Base-by-base conservation (phyloP, 2,797 vertebrate species). In the Aratinga solstitialis region DNA sequence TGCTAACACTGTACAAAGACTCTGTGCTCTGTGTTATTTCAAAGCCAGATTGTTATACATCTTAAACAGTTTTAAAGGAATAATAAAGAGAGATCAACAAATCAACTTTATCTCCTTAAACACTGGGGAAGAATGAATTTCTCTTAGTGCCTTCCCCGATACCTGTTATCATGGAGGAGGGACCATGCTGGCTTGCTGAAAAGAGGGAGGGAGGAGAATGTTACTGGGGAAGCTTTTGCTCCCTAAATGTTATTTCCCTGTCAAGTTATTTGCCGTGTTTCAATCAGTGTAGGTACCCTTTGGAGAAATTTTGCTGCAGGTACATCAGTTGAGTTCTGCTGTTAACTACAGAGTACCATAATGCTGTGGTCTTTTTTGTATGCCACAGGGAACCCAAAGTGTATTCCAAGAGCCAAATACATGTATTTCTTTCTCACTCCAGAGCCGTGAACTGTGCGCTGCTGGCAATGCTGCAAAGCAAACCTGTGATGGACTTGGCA, bases 381-480 rank as follows among this genome's bases (percentile, higher is more conserved):
- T 10, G 54, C 83, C 42, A 26, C 24, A 32, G 69, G 63, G 78
- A 61, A 38, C n/a, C 51, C 61, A 7, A 20, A 63, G 32, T 6
- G 48, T 18, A 2, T 15, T 42, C 63, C n/a, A 0, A 32, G 65
- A 51, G 66, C 76, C 51, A 66, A 40, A 54, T 2, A 51, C 45
- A 7, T 19, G 4, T 42, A 2, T 34, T 48, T 63, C 36, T 74
- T 47, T 43, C 45, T 48, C 20, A 13, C 18, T 65, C 45, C 84
- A 79, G 62, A 8, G 79, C 14, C 56, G 18, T 5, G 15, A 38
- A 10, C 62, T 2, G 50, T 32, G 3, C 1, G 0, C 12, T 7
- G 63, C 48, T 58, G 7, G 19, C 7, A 30, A 23, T 3, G 4
- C 61, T 38, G 29, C 72, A n/a, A 16, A 79, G 13, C 51, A 26